Conservation (phyloP, 2,113 vertebrate species). For the Cyprinodon variegatus region DNA sequence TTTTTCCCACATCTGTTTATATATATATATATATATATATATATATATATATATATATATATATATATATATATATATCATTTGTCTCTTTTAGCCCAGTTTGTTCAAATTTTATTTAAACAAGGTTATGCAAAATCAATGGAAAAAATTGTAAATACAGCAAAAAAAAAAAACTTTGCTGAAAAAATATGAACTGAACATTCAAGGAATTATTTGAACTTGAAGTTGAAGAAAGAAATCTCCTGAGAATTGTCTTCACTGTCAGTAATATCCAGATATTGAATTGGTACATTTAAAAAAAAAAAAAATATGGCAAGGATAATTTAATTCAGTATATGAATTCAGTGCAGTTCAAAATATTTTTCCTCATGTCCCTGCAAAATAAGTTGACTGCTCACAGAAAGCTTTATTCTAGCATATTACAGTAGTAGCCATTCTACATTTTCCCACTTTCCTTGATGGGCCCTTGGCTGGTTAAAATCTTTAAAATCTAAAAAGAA, state of each 20-base stretch:
- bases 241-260: neutral
- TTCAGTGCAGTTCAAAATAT: neutral
- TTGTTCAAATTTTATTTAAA: constrained; percentile 20
- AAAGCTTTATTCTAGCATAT: neutral
- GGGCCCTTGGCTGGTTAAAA: too few species aligned
- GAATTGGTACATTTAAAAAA: neutral
- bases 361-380: neutral
- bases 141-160: constrained; percentile 7
- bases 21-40: too few species aligned
- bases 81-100: constrained; percentile 11
- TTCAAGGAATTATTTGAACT: constrained; percentile 43
- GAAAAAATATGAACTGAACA: constrained; percentile 34
- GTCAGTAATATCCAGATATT: neutral
- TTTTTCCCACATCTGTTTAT: neutral
- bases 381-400: neutral
- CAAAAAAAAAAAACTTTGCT: constrained; percentile 28
- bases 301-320: neutral
- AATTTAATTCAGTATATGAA: neutral
- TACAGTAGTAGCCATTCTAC: neutral
- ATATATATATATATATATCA: neutral
- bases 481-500: too few species aligned
- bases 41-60: too few species aligned
- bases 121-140: constrained; percentile 51
- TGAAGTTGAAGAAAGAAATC: constrained; percentile 46
- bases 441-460: too few species aligned